A percentile compares a stretch with the other conserved stretches of the same genome.
phyloP scores from a whole-genome alignment of 1,140 invertebrate genomes.

The Eurosta solidaginis region DNA sequence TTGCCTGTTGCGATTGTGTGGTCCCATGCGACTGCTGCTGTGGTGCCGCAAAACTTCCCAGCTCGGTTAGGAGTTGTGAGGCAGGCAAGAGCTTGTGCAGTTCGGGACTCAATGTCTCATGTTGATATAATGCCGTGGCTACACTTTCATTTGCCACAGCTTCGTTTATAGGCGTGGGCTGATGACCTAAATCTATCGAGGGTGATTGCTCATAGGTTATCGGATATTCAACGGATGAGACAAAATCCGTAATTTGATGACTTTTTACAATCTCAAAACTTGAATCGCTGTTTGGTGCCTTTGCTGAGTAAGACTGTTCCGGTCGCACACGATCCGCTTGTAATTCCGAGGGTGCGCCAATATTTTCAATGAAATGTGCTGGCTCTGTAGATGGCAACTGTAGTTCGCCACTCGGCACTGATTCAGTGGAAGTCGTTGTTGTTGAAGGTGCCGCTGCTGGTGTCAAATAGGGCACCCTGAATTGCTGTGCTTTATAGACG shows the following conservation, averaged over 20 bases:
- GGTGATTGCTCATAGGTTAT: slow-evolving; percentile 68
- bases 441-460: slow-evolving; percentile 1
- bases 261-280: slow-evolving; percentile 65
- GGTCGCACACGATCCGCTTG: slow-evolving; percentile 38
- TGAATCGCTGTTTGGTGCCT: slow-evolving; percentile 31
- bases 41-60: slow-evolving; percentile 43
- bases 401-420: slow-evolving; percentile 39
- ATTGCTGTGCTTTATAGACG: slow-evolving; percentile 65
- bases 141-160: background rate
- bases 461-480: slow-evolving; percentile 46
- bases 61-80: slow-evolving; percentile 51
- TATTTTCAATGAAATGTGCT: slow-evolving; percentile 42
- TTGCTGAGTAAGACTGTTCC: slow-evolving; percentile 25
- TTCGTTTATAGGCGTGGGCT: background rate
- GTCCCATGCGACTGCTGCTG: background rate
- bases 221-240: slow-evolving; percentile 70
- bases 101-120: slow-evolving; percentile 35
- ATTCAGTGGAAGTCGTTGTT: slow-evolving; percentile 25
- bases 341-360: slow-evolving; percentile 51
- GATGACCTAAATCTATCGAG: slow-evolving; percentile 61
- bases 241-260: slow-evolving; percentile 66
- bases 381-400: slow-evolving; percentile 35
- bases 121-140: slow-evolving; percentile 30
- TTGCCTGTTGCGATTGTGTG: background rate
- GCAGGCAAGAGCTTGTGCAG: slow-evolving; percentile 48